A percentile compares a stretch with the other conserved stretches of the same genome.
Conservation (phyloP, 2,888 invertebrate species). For the Dendrolimus houi region DNA sequence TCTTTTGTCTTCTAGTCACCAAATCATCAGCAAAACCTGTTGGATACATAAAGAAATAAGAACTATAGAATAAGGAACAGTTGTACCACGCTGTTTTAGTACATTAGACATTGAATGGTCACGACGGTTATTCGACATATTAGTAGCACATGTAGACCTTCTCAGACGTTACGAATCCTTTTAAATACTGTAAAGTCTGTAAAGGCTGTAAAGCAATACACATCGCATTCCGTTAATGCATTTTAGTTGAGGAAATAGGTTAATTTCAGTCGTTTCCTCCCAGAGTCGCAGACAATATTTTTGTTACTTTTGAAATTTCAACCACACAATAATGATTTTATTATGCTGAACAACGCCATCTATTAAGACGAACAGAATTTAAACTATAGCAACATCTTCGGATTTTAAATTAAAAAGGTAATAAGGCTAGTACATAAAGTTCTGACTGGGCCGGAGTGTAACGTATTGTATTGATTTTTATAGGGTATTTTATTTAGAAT, state of each 20-base stretch:
- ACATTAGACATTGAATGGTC: slow-evolving; percentile 43
- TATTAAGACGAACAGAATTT: too few relatives aligned
- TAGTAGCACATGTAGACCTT: slow-evolving; percentile 46
- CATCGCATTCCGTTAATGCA: slow-evolving; percentile 48
- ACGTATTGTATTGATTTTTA: too few relatives aligned
- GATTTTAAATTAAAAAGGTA: too few relatives aligned
- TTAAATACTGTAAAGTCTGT: slow-evolving; percentile 2
- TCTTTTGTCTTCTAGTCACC: slow-evolving; percentile 71
- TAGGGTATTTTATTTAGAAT: too few relatives aligned
- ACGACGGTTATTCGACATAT: slow-evolving; percentile 46
- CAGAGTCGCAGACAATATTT: not conserved
- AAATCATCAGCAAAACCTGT: slow-evolving; percentile 73
- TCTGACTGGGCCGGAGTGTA: too few relatives aligned
- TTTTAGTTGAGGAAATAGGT: slow-evolving; percentile 35
- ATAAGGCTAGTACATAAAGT: too few relatives aligned
- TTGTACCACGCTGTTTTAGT: slow-evolving; percentile 24
- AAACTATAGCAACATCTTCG: too few relatives aligned
- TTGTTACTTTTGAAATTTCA: too few relatives aligned
- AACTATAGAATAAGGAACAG: slow-evolving; percentile 9
- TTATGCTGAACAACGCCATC: too few relatives aligned
- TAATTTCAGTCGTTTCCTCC: slow-evolving; percentile 37
- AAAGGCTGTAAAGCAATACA: slow-evolving; percentile 12
- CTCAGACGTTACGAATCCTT: not conserved
- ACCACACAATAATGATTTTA: too few relatives aligned
- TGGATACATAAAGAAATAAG: slow-evolving; percentile 2